Evolutionary conservation across 2,113 vertebrate genomes (phyloP), one percentile per base, ranked within the genome.

Genomic region (Neopipo cinnamomea): DNA sequence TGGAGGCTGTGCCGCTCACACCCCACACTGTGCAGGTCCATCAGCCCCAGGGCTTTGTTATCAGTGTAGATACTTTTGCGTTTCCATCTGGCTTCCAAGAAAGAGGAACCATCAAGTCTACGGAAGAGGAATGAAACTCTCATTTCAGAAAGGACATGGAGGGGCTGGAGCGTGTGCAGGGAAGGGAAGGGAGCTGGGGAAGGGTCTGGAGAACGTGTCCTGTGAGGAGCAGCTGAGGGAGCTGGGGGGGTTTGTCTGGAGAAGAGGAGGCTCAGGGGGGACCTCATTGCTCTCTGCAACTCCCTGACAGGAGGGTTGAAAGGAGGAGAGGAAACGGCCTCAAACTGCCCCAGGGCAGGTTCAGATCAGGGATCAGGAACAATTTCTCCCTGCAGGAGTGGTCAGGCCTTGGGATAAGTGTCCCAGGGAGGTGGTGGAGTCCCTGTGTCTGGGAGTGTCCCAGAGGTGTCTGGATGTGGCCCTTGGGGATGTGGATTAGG

Each of bases 261-360:
- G 39, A 0, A 63, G 4, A 85, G 59, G 49, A 74, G 68, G 81
- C 68, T 84, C 58, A 46, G 70, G 59, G 67, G 77, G 59, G 11
- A 2, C 30, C 50, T 73, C 1, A 1, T 1, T 3, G 58, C 67
- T 72, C 80, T 6, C 4, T 35, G 42, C 79, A 70, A 5, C 7
- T 23, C 62, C 59, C 66, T 83, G 81, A 0, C 68, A 63, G 68
- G 58, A 84, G 68, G 35, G 41, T 41, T 16, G 47, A 31, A 20
- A 62, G 2, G 1, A 35, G 0, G 25, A 44, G 33, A 62, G 21
- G 47, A 35, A 62, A 84, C 7, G 68, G 68, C 39, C 58, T 27
- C 33, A 33, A 9, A 55, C 44, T 1, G 68, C 49, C 31, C 39
- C 81, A 42, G 68, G 49, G 22, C 1, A 73, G 39, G 47, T 0